These are phyloP conservation scores for Druon quercuslanigerum DNA, from an alignment of 1,140 invertebrate species.

Conservation along the genomic window DNA sequence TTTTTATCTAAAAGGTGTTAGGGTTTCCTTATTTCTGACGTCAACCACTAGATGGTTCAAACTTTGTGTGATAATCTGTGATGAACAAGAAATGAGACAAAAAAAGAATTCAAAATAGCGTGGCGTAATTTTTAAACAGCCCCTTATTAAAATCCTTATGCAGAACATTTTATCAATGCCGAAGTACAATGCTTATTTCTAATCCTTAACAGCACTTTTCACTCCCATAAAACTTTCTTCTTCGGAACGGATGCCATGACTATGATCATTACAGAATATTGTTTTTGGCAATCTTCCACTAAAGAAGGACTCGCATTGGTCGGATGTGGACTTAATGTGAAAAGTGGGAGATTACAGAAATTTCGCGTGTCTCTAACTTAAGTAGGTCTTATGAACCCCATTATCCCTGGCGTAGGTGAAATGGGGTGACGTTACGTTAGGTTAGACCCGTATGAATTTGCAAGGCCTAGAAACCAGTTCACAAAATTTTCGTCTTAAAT, in stretches of 20 bases:
- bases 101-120: no score
- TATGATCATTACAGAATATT: background rate
- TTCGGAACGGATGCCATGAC: background rate
- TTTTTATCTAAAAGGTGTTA: no score
- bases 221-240: no score
- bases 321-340: background rate
- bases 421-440: background rate
- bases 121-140: no score
- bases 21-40: no score
- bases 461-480: conserved; percentile 10
- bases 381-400: conserved; percentile 12
- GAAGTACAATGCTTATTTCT: no score
- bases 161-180: no score
- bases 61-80: no score
- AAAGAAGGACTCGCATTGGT: background rate
- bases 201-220: no score
- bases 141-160: no score
- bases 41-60: no score
- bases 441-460: conserved; percentile 37
- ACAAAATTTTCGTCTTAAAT: background rate
- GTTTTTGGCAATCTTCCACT: conserved; percentile 1
- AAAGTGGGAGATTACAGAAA: conserved; percentile 9
- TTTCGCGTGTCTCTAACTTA: background rate
- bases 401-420: background rate
- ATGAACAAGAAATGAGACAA: no score